Evolutionary conservation across 2,113 vertebrate species (phyloP), one percentile per base, ranked within the genome.

Genomic region (Sterrhoptilus dennistouni): DNA sequence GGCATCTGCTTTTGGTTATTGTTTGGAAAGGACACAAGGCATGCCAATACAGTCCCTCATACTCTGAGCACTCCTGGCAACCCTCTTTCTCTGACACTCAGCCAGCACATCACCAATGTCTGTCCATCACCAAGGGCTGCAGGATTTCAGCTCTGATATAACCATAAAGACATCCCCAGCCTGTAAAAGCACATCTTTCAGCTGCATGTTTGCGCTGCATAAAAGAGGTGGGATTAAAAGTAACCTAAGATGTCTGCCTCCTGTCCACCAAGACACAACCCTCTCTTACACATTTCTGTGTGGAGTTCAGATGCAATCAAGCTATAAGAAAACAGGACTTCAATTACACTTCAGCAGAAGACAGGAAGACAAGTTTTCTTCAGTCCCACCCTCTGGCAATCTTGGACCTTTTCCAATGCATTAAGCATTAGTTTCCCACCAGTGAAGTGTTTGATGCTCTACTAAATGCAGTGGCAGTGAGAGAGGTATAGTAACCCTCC

Each of bases 401-500:
- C n/a, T 16, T 77, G 47, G 88, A 74, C 33, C 18, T 81, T 70
- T 95, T 93, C 78, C 81, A 95, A 88, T 0, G 44, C 53, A 63
- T 72, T 88, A 84, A 87, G 68, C 75, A 92, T 65, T 63, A 24
- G 72, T 93, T 97, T 97, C 94, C 91, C 18, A 10, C 78, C 86
- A 92, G 72, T 52, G 47, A 90, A 95, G 87, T 68, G 56, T 72
- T 31, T 87, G 91, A 90, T 79, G 76, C 64, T 78, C 88, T 53
- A 76, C 70, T 79, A 89, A 96, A 83, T 93, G 92, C 56, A 56
- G 76, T 40, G 85, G 64, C 82, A 72, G 65, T 91, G 20, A 5
- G 70, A 96, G 91, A 91, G 59, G 68, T 96, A 93, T 78, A 91
- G 93, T 81, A 94, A 91, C 36, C n/a, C 57, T 92, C 94, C 97